Evolutionary conservation across 2,888 invertebrate species (phyloP).

Genomic region (Drosophila aldrichi): DNA sequence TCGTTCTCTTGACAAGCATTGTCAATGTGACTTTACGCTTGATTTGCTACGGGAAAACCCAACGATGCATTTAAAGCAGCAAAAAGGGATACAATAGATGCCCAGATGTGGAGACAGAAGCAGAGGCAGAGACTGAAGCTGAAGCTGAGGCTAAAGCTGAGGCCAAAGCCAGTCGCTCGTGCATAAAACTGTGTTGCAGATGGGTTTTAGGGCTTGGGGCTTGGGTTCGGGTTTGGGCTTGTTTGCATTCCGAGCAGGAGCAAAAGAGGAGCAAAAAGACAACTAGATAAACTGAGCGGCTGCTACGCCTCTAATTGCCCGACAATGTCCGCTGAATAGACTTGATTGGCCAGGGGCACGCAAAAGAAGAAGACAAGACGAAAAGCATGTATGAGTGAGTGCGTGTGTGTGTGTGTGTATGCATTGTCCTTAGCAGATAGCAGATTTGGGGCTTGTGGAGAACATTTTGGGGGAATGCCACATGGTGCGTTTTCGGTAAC

Average conservation of each 20-base stretch:
- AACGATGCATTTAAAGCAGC: conserved; percentile 64
- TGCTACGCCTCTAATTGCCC: conserved; percentile 43
- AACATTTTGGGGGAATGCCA: conserved; percentile 13
- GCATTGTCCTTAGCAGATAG: neutral
- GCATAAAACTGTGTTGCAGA: conserved; percentile 69
- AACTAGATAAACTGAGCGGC: conserved; percentile 6
- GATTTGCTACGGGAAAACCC: conserved; percentile 66
- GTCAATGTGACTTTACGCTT: conserved; percentile 70
- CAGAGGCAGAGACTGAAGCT: too few relatives aligned
- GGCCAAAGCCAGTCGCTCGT: conserved; percentile 49
- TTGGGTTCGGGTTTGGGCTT: conserved; percentile 19
- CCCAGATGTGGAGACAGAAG: neutral
- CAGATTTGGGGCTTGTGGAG: conserved; percentile 16
- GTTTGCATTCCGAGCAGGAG: conserved; percentile 68
- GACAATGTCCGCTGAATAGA: conserved; percentile 33
- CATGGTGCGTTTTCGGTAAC: conserved; percentile 24
- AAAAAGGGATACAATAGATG: conserved; percentile 38
- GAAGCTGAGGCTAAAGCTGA: neutral
- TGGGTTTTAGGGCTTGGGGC: conserved; percentile 47
- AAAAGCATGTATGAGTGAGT: neutral
- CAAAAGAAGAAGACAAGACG: neutral
- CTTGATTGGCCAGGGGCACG: conserved; percentile 41
- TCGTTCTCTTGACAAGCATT: conserved; percentile 24
- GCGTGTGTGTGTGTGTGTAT: conserved; percentile 2
- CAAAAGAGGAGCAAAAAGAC: conserved; percentile 31